Conservation (phyloP, 2,797 vertebrate genomes). For the Clamator glandarius region DNA sequence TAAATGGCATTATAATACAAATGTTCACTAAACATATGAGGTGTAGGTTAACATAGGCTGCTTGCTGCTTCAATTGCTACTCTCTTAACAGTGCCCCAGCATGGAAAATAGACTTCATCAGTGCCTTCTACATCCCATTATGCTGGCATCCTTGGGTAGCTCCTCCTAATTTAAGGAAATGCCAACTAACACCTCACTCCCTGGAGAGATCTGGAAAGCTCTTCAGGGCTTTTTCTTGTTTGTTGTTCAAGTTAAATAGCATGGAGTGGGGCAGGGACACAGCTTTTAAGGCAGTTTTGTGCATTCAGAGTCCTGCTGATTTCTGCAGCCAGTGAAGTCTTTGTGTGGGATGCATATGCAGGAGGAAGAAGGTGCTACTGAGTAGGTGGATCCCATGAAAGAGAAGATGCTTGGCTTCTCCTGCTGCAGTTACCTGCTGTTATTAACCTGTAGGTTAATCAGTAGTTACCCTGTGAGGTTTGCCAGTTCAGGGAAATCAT, state of each 20-base stretch:
- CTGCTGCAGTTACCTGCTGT: neutral
- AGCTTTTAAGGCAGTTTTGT: neutral
- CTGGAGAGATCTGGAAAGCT: neutral
- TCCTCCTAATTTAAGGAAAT: neutral
- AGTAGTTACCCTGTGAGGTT: neutral
- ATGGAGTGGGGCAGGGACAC: neutral
- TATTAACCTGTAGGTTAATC: neutral
- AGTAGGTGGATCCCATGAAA: neutral
- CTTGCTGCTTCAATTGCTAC: constrained; percentile 41
- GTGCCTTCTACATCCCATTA: neutral
- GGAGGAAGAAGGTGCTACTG: neutral
- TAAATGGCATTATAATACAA: neutral
- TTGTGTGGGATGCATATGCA: neutral
- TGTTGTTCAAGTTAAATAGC: neutral
- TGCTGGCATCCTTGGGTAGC: neutral
- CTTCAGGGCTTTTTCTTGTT: neutral
- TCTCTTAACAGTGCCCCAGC: constrained; percentile 2
- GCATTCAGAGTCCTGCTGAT: neutral
- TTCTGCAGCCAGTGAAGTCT: neutral
- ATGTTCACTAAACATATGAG: neutral
- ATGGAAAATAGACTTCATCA: constrained; percentile 25
- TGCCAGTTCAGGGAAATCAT: neutral
- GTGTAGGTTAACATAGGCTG: neutral
- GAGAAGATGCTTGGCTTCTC: neutral
- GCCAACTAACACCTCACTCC: neutral